Conservation (phyloP, 2,888 invertebrate genomes). For the Cenopis cana region DNA sequence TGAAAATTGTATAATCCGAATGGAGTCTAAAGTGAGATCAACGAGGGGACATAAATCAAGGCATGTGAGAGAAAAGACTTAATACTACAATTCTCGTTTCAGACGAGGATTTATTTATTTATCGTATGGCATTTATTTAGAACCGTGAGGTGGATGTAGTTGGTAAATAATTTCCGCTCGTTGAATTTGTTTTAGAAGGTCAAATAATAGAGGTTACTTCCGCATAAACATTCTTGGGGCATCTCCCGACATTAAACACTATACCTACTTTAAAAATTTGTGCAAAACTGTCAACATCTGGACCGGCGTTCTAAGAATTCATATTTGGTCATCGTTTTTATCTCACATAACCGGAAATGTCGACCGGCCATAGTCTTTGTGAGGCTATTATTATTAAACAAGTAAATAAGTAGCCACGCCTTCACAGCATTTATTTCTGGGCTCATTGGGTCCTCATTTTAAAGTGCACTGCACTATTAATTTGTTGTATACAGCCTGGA, state of each 20-base stretch:
- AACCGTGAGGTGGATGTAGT: no score
- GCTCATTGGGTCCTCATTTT: background rate
- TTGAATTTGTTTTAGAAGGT: no score
- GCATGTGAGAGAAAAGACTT: no score
- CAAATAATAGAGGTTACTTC: no score
- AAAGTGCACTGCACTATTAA: background rate
- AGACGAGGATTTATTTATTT: no score
- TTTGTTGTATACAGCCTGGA: no score
- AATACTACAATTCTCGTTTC: no score
- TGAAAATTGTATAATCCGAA: no score
- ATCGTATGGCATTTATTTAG: no score
- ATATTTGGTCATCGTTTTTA: slow-evolving; percentile 38
- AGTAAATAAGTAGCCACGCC: slow-evolving; percentile 7
- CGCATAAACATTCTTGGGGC: background rate
- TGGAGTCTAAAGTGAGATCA: no score
- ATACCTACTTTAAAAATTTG: slow-evolving; percentile 12
- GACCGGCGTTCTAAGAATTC: slow-evolving; percentile 30
- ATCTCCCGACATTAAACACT: background rate
- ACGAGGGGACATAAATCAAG: no score
- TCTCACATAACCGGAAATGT: slow-evolving; percentile 34
- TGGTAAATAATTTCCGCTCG: no score
- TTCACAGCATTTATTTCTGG: background rate
- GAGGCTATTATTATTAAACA: slow-evolving; percentile 14
- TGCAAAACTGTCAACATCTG: slow-evolving; percentile 21
- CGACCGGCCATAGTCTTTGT: slow-evolving; percentile 22